Evolutionary conservation across 2,113 vertebrate genomes (phyloP).

Genomic region (Zapornia atra): DNA sequence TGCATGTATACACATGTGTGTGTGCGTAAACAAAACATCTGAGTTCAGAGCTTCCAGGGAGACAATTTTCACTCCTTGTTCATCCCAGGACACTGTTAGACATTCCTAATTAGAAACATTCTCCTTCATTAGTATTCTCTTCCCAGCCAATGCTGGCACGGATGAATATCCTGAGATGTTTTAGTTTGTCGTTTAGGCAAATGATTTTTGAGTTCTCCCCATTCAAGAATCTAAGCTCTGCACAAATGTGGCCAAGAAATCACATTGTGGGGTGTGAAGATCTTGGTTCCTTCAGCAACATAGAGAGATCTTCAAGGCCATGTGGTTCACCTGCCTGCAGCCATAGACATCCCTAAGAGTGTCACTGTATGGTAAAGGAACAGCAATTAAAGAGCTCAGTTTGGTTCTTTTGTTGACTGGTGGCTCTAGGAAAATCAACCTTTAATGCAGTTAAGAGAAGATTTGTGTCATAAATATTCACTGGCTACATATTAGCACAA

Average conservation of each 20-base stretch:
- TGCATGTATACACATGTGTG: background rate
- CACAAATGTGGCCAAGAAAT: background rate
- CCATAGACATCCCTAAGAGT: background rate
- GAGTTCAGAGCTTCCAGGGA: constrained; percentile 37
- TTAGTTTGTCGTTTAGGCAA: constrained; percentile 13
- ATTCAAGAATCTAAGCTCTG: background rate
- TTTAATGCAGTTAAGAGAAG: background rate
- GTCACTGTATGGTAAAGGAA: background rate
- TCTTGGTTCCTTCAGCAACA: background rate
- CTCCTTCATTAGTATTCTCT: constrained; percentile 21
- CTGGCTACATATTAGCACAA: background rate
- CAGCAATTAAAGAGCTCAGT: background rate
- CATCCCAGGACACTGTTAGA: constrained; percentile 29
- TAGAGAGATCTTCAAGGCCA: background rate
- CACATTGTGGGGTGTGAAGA: background rate
- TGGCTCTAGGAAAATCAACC: background rate
- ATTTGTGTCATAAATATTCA: background rate
- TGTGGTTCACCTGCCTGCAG: background rate
- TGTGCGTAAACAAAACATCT: background rate
- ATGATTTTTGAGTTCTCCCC: background rate
- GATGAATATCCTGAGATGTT: background rate
- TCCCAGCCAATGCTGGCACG: background rate
- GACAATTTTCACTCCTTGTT: constrained; percentile 22
- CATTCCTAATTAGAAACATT: constrained; percentile 52
- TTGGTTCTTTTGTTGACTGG: background rate